A percentile compares a stretch with the other conserved stretches of the same genome.
phyloP scores from a whole-genome alignment of 1,140 invertebrate species.

The Nixonia krombeini region DNA sequence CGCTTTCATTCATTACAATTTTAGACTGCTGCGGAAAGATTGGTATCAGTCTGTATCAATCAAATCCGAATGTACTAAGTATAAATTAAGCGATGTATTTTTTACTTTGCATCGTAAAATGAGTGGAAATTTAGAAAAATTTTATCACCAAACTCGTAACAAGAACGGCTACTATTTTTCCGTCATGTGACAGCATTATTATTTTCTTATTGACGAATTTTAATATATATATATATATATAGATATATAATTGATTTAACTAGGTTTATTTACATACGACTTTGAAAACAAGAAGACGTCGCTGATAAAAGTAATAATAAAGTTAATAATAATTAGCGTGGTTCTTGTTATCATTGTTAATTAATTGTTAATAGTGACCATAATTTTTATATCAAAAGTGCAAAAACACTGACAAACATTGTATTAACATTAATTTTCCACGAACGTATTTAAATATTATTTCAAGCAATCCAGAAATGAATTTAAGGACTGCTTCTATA shows the following conservation, averaged over 20 bases:
- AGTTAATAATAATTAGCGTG: not conserved
- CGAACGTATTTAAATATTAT: too few species aligned
- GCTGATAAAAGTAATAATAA: not conserved
- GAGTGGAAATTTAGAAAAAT: slow-evolving; percentile 1
- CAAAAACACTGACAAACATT: too few species aligned
- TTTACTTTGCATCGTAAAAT: not conserved
- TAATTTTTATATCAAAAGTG: too few species aligned
- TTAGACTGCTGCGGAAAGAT: slow-evolving; percentile 7
- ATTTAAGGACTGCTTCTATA: too few species aligned
- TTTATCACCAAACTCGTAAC: slow-evolving; percentile 21
- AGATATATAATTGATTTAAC: too few species aligned
- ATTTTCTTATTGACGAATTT: not conserved
- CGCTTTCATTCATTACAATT: not conserved
- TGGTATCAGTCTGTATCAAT: not conserved
- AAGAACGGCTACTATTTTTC: too few species aligned
- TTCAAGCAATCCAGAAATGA: too few species aligned
- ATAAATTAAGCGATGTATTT: slow-evolving; percentile 7
- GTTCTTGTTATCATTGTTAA: not conserved
- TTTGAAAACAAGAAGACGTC: too few species aligned
- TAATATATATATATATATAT: too few species aligned
- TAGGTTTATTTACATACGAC: too few species aligned
- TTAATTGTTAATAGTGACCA: too few species aligned
- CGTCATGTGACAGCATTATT: not conserved
- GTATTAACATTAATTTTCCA: too few species aligned
- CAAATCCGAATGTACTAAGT: not conserved